These are phyloP conservation scores for Phoxinus dragarum DNA, from an alignment of 2,797 vertebrate genomes.

Conservation along the genomic window DNA sequence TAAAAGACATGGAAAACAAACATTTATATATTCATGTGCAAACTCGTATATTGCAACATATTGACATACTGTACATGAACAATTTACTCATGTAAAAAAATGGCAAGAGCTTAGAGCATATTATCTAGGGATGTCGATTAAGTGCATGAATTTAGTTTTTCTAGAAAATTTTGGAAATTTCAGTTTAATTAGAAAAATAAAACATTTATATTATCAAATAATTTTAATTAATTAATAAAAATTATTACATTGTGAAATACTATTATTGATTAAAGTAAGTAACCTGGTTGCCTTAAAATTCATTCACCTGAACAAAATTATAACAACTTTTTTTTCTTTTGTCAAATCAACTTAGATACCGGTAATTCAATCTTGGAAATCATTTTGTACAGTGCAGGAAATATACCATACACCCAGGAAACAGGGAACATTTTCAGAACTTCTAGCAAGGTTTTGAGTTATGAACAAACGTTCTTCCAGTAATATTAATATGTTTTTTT, in stretches of 20 bases:
- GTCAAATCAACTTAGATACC: not conserved
- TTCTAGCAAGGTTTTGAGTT: not conserved
- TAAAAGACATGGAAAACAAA: not conserved
- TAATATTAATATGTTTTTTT: not conserved
- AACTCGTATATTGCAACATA: not conserved
- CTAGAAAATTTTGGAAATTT: too few relatives aligned
- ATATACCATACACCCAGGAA: not conserved
- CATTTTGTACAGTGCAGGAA: not conserved
- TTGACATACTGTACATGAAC: not conserved
- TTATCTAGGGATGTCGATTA: not conserved
- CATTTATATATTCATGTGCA: conserved; percentile 1
- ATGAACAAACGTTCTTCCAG: not conserved
- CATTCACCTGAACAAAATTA: too few relatives aligned
- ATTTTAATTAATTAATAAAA: too few relatives aligned
- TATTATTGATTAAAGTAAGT: too few relatives aligned
- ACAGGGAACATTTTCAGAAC: not conserved
- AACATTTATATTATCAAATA: not conserved
- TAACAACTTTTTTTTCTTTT: not conserved
- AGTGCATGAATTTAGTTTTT: not conserved
- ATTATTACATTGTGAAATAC: too few relatives aligned
- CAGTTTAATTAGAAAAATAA: not conserved
- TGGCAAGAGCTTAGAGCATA: not conserved
- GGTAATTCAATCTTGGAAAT: too few relatives aligned
- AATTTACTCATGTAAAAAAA: not conserved
- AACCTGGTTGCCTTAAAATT: not conserved